Conservation (phyloP, 2,888 invertebrate species). For the Spodoptera littoralis region DNA sequence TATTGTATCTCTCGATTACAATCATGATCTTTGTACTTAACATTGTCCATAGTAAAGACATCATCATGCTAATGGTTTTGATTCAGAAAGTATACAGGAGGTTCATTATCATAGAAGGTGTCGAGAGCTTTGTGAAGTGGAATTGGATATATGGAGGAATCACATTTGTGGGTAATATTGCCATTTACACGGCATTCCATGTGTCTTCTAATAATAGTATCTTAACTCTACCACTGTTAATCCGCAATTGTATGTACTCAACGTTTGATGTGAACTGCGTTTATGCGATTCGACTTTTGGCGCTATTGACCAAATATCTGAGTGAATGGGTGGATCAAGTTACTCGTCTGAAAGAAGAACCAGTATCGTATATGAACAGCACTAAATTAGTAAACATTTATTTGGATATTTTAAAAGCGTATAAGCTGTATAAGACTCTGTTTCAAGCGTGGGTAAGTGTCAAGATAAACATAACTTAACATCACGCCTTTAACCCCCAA, state of each 20-base stretch:
- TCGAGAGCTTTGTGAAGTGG: slow-evolving; percentile 14
- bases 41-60: slow-evolving; percentile 10
- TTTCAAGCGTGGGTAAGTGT: slow-evolving; percentile 40
- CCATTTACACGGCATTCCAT: neutral
- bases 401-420: slow-evolving; percentile 33
- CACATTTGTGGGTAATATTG: neutral
- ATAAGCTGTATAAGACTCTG: slow-evolving; percentile 23
- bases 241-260: slow-evolving; percentile 6
- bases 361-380: neutral
- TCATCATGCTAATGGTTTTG: slow-evolving; percentile 13
- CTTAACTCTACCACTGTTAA: neutral
- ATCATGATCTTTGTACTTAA: neutral
- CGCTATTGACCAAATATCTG: slow-evolving; percentile 28
- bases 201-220: neutral
- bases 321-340: slow-evolving; percentile 24
- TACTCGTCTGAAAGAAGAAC: neutral
- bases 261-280: slow-evolving; percentile 16
- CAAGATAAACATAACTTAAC: neutral
- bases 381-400: slow-evolving; percentile 19
- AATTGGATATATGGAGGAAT: slow-evolving; percentile 28
- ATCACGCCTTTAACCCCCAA: too few species aligned
- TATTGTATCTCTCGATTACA: neutral
- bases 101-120: slow-evolving; percentile 2
- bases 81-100: slow-evolving; percentile 15
- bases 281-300: slow-evolving; percentile 22